Evolutionary conservation across 2,888 invertebrate genomes (phyloP).

Genomic region (Rutpela maculata): DNA sequence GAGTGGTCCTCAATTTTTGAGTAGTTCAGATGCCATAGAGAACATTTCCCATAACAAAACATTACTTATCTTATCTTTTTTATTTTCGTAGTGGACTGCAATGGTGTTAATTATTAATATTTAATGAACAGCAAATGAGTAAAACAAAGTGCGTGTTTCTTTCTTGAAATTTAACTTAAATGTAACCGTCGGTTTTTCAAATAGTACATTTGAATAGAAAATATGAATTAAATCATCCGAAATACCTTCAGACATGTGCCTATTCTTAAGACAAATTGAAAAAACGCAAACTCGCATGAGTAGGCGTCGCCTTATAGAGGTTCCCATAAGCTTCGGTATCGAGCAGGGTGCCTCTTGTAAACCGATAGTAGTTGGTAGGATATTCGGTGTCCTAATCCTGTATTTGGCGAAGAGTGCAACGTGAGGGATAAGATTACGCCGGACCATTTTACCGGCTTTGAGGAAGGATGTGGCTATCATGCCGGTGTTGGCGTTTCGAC

Average conservation of each 20-base stretch:
- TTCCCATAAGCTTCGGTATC: conserved; percentile 34
- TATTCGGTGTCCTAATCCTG: conserved; percentile 47
- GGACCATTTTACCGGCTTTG: conserved; percentile 42
- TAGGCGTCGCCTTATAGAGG: conserved; percentile 17
- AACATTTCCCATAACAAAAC: no score
- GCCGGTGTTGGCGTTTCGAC: conserved; percentile 13
- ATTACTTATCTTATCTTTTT: no score
- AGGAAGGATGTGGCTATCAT: conserved; percentile 31
- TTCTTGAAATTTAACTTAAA: no score
- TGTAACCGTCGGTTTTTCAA: no score
- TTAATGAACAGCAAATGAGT: no score
- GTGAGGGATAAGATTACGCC: conserved; percentile 48
- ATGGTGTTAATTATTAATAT: no score
- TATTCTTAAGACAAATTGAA: conserved; percentile 10
- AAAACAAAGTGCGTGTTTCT: no score
- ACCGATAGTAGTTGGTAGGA: conserved; percentile 43
- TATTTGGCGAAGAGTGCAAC: conserved; percentile 48
- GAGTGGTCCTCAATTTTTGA: no score
- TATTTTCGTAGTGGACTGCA: no score
- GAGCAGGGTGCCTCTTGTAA: conserved; percentile 37
- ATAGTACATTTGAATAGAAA: no score
- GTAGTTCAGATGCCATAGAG: no score
- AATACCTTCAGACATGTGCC: neutral
- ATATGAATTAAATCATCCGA: neutral
- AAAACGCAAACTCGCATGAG: conserved; percentile 4